A percentile compares a stretch with the other conserved stretches of the same genome.
phyloP scores from a whole-genome alignment of 2,113 vertebrate genomes.

The Osmerus mordax region DNA sequence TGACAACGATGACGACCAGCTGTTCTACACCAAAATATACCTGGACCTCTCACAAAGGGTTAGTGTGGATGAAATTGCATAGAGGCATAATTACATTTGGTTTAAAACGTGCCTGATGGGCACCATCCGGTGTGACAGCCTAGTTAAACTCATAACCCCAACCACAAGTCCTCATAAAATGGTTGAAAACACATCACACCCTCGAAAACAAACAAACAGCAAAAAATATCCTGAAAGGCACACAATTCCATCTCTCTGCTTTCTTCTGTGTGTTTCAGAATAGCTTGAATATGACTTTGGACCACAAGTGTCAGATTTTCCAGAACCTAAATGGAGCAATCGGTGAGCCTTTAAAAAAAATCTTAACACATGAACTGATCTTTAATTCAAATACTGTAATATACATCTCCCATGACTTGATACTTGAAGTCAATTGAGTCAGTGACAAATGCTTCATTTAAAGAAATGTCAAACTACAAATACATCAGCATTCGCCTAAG shows the following conservation, averaged over 20 bases:
- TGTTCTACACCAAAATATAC: slow-evolving; percentile 97
- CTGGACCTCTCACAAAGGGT: slow-evolving; percentile 79
- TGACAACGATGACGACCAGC: slow-evolving; percentile 96
- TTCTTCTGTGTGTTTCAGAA: slow-evolving; percentile 70
- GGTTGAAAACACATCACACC: slow-evolving; percentile 25
- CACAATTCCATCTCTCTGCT: background rate
- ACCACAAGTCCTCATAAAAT: slow-evolving; percentile 20
- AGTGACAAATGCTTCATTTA: too few species aligned
- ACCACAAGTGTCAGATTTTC: slow-evolving; percentile 95
- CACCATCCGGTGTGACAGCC: background rate
- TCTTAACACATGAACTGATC: slow-evolving; percentile 18
- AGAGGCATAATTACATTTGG: background rate
- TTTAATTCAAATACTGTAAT: background rate
- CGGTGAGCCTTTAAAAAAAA: slow-evolving; percentile 76
- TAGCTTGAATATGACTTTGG: slow-evolving; percentile 88
- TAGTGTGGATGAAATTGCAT: slow-evolving; percentile 41
- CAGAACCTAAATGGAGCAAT: slow-evolving; percentile 92
- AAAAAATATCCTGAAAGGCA: slow-evolving; percentile 7
- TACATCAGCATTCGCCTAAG: background rate
- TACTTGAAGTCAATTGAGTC: too few species aligned
- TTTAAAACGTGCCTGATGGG: background rate
- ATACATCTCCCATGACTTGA: too few species aligned
- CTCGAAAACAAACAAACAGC: slow-evolving; percentile 32
- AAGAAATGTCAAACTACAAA: too few species aligned
- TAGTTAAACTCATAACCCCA: slow-evolving; percentile 18